These are phyloP conservation scores for Spisula subtruncata DNA, from an alignment of 2,888 invertebrate genomes.

Conservation along the genomic window DNA sequence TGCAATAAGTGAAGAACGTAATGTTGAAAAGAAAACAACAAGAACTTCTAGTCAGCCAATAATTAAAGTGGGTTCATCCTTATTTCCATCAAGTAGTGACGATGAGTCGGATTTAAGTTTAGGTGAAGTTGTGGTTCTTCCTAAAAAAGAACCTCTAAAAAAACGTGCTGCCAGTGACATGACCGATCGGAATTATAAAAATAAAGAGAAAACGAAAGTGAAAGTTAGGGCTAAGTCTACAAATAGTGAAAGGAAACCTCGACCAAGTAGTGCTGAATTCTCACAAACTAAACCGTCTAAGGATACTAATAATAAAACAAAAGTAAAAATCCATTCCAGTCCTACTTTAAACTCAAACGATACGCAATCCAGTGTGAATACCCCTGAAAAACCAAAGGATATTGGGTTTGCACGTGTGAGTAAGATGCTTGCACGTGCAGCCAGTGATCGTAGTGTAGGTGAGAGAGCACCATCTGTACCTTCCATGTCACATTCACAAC, in stretches of 20 bases:
- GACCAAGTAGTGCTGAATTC: slow-evolving; percentile 74
- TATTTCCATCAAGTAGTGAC: slow-evolving; percentile 73
- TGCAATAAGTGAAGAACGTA: slow-evolving; percentile 64
- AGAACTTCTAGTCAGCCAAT: slow-evolving; percentile 67
- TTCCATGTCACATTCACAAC: slow-evolving; percentile 73
- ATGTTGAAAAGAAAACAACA: slow-evolving; percentile 34
- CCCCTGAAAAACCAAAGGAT: slow-evolving; percentile 64
- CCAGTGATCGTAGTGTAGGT: slow-evolving; percentile 59
- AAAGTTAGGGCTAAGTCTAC: slow-evolving; percentile 57
- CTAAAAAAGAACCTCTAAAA: slow-evolving; percentile 27
- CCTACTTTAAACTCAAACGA: slow-evolving; percentile 57
- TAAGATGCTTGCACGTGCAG: slow-evolving; percentile 66
- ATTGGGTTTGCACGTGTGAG: slow-evolving; percentile 69
- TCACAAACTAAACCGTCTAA: slow-evolving; percentile 35
- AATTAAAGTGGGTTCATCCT: slow-evolving; percentile 53
- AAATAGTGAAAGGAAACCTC: slow-evolving; percentile 53
- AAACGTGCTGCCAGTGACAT: slow-evolving; percentile 51
- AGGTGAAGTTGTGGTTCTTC: slow-evolving; percentile 72
- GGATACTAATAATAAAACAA: slow-evolving; percentile 48
- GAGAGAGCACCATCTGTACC: slow-evolving; percentile 37
- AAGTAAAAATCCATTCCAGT: slow-evolving; percentile 69
- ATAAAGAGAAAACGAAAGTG: slow-evolving; percentile 52
- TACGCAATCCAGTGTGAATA: slow-evolving; percentile 34
- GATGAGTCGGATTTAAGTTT: slow-evolving; percentile 76
- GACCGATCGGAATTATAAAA: slow-evolving; percentile 38